phyloP scores from a whole-genome alignment of 2,113 vertebrate genomes.

The Tyrannus savana region DNA sequence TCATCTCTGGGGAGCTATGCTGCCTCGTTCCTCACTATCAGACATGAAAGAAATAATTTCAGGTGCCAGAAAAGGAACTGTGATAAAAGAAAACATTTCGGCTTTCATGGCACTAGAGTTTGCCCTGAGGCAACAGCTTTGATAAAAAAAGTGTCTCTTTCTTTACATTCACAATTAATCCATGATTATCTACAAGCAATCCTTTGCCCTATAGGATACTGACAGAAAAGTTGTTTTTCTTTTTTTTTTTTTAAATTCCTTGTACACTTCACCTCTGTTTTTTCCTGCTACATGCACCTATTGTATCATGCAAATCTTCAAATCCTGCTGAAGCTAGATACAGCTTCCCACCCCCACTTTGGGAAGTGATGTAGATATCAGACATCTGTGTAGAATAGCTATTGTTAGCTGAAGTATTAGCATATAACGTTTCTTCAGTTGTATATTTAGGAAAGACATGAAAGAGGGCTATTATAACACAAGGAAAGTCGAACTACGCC shows the following conservation, averaged over 20 bases:
- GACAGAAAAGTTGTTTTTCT: conserved; percentile 29
- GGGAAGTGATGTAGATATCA: background rate
- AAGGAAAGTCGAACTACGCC: background rate
- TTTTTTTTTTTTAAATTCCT: conserved; percentile 1
- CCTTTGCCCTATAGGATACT: conserved; percentile 55
- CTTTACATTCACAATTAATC: conserved; percentile 81
- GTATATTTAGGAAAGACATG: conserved; percentile 33
- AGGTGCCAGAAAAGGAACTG: conserved; percentile 79
- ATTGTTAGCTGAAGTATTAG: conserved; percentile 63
- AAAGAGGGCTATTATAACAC: conserved; percentile 11
- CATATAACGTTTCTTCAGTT: conserved; percentile 43
- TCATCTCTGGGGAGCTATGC: conserved; percentile 81
- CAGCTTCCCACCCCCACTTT: conserved; percentile 3
- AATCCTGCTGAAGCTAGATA: conserved; percentile 21
- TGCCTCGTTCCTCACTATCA: conserved; percentile 74
- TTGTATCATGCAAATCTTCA: conserved; percentile 48
- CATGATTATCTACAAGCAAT: conserved; percentile 70
- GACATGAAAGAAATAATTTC: conserved; percentile 89
- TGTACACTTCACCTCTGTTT: conserved; percentile 15
- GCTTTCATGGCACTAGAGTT: conserved; percentile 77
- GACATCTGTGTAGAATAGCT: background rate
- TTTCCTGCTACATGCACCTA: conserved; percentile 10
- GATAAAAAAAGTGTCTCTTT: conserved; percentile 79
- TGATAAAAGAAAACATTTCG: conserved; percentile 79
- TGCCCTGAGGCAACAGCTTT: conserved; percentile 83